Evolutionary conservation across 1,140 invertebrate genomes (phyloP).

Genomic region (Hyphantria cunea): DNA sequence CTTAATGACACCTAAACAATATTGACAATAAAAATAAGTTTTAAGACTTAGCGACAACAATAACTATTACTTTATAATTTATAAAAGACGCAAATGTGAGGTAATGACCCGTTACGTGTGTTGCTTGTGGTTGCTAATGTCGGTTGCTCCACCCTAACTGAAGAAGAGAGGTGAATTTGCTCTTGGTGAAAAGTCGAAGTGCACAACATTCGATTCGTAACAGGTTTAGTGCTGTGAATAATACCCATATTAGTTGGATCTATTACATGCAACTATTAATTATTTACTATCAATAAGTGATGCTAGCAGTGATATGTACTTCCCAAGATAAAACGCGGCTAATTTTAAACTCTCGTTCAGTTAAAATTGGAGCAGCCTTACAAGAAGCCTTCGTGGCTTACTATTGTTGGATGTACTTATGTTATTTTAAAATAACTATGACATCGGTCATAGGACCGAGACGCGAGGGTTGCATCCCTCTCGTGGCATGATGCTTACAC

Average conservation of each 20-base stretch:
- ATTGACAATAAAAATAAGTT: constrained; percentile 63
- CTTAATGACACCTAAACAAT: constrained; percentile 63
- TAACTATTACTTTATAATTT: constrained; percentile 66
- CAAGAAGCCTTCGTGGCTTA: constrained; percentile 48
- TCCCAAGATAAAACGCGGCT: constrained; percentile 5
- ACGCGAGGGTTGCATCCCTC: constrained; percentile 62
- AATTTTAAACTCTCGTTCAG: constrained; percentile 41
- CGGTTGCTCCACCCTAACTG: constrained; percentile 50
- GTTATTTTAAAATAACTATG: constrained; percentile 57
- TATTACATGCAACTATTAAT: constrained; percentile 11
- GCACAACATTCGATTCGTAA: constrained; percentile 4
- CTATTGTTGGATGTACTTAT: constrained; percentile 54
- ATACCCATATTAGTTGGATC: constrained; percentile 17
- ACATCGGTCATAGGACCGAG: constrained; percentile 53
- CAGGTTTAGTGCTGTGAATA: constrained; percentile 21
- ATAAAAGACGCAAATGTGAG: constrained; percentile 72
- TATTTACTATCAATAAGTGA: constrained; percentile 31
- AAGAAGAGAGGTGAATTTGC: constrained; percentile 4
- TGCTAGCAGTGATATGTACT: constrained; percentile 40
- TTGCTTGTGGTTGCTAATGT: constrained; percentile 41
- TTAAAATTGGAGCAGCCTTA: constrained; percentile 60
- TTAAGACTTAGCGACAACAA: constrained; percentile 71
- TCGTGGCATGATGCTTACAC: neutral
- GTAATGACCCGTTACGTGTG: constrained; percentile 66
- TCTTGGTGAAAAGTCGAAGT: neutral